phyloP scores from a whole-genome alignment of 2,113 vertebrate species.

The Chamaea fasciata region DNA sequence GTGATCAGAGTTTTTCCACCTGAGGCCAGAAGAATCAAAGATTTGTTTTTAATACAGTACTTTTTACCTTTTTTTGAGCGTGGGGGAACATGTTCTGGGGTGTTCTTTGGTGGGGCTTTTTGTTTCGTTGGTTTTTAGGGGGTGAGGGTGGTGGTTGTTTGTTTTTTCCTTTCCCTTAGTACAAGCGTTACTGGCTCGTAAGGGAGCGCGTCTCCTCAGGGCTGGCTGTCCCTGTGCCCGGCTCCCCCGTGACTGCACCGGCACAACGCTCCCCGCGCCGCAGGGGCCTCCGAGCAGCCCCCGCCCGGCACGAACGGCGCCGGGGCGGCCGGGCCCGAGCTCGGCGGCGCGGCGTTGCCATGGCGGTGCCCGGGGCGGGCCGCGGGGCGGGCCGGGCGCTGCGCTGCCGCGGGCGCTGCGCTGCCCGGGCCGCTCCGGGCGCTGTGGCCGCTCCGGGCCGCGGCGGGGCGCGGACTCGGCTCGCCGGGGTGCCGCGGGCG shows the following conservation, averaged over 20 bases:
- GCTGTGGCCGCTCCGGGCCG: too few relatives aligned
- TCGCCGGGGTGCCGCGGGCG: too few relatives aligned
- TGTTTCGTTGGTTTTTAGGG: too few relatives aligned
- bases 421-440: too few relatives aligned
- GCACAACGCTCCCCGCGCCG: neutral
- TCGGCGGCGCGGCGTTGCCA: neutral
- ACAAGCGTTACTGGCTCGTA: neutral
- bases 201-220: too few relatives aligned
- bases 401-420: too few relatives aligned
- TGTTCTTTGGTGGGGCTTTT: neutral
- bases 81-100: rapidly evolving
- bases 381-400: neutral
- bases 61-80: too few relatives aligned
- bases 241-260: rapidly evolving
- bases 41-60: neutral
- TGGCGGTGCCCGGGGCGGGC: neutral
- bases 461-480: too few relatives aligned
- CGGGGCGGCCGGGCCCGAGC: neutral
- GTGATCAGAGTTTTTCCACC: neutral
- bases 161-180: neutral
- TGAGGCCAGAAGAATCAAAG: neutral
- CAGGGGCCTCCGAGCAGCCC: neutral
- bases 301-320: rapidly evolving
- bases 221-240: neutral
- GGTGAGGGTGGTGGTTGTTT: too few relatives aligned